Conservation (phyloP, 2,113 vertebrate genomes). For the Helogale parvula region DNA sequence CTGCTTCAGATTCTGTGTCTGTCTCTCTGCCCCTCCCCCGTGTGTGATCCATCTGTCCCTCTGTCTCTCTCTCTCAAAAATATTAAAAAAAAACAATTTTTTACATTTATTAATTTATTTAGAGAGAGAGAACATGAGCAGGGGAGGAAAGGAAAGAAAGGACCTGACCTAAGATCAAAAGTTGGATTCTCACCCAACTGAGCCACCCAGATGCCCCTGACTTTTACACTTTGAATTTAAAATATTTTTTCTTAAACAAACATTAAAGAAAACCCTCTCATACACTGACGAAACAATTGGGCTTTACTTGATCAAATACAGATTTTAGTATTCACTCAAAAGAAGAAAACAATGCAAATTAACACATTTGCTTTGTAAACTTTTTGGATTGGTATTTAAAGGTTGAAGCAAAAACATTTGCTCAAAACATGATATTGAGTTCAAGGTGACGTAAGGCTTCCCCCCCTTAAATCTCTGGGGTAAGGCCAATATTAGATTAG, state of each 20-base stretch:
- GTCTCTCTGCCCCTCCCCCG: no score
- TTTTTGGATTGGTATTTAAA: not conserved
- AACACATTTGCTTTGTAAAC: not conserved
- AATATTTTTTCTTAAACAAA: not conserved
- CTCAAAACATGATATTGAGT: not conserved
- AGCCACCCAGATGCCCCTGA: not conserved
- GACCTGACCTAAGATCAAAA: no score
- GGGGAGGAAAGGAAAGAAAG: no score
- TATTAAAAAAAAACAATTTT: no score
- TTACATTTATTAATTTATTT: no score
- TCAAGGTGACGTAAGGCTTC: not conserved
- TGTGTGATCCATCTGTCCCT: no score
- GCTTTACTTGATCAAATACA: constrained; percentile 23
- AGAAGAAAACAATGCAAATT: not conserved
- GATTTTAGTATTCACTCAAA: not conserved
- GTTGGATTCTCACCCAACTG: no score
- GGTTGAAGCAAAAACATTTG: not conserved
- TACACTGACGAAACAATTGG: not conserved
- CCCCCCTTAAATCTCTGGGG: not conserved
- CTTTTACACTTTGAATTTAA: not conserved
- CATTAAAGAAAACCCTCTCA: not conserved
- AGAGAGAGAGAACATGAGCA: no score
- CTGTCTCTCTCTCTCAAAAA: no score
- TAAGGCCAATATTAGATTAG: not conserved
- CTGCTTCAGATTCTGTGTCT: no score